Base-by-base conservation (phyloP, 2,113 vertebrate genomes). In the Cinclus cinclus region DNA sequence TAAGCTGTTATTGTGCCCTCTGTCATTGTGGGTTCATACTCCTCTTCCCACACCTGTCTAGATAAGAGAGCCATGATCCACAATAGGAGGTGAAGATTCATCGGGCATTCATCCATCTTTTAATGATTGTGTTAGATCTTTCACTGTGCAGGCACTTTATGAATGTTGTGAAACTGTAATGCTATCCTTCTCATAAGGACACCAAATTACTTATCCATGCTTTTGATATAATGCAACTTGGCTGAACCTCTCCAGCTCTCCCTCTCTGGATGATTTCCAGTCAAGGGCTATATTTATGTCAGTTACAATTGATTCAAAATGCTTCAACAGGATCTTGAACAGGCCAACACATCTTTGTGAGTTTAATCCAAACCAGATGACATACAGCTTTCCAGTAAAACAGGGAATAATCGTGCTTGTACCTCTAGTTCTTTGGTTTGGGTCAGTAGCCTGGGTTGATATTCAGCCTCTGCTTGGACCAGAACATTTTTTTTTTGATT, bases 281-380 rank as follows among this genome's bases (percentile, higher is more conserved):
- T 52, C 77, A 79, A 53, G 46, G 49, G 60, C 91, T 94, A n/a
- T 83, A 92, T 96, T 97, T 95, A 92, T 5, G 0, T 95, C 94
- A 95, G 91, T 81, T 90, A 81, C 71, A 85, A 94, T 53, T 74
- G 81, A 94, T 90, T 96, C 90, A 94, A 95, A 96, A 92, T 75
- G 85, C 78, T 82, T 95, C 88, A 70, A 87, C n/a, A 27, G 90
- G 94, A 91, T 64, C 96, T 84, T 94, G 75, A 85, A 77, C 44
- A 52, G 64, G 59, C 68, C 81, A 83, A 91, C 64, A 68, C 56
- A 78, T 90, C 91, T 67, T 87, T 41, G 46, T 6, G 13, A 46
- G 28, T 53, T 94, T 89, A 85, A 92, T 84, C 59, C 65, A 73
- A 68, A 84, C 21, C 81, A 53, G 73, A 82, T 9, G 49, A 81